Percentiles rank a stretch among this genome's conserved stretches.
These are phyloP conservation scores for Dorcus hopei DNA, from an alignment of 2,888 invertebrate genomes.

Conservation along the genomic window DNA sequence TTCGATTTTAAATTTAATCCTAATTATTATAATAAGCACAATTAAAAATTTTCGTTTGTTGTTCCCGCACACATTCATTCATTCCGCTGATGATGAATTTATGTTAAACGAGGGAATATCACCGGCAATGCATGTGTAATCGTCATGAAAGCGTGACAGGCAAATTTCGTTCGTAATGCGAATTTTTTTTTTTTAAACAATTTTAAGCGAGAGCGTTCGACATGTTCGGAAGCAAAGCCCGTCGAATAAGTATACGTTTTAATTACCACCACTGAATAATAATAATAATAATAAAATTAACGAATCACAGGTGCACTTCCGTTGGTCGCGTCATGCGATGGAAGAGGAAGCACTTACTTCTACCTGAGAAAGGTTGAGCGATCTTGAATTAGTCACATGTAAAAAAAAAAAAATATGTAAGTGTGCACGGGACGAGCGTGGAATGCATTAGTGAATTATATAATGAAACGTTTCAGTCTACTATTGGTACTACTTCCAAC, in stretches of 20 bases:
- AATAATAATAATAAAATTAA: slow-evolving; percentile 35
- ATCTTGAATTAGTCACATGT: neutral
- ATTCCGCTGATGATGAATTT: too few species aligned
- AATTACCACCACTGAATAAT: slow-evolving; percentile 33
- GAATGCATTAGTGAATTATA: too few species aligned
- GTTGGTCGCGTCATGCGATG: slow-evolving; percentile 27
- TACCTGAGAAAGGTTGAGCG: slow-evolving; percentile 3
- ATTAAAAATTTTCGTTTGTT: too few species aligned
- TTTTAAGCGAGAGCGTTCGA: slow-evolving; percentile 21
- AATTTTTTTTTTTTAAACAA: neutral
- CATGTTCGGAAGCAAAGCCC: slow-evolving; percentile 24
- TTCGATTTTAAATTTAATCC: too few species aligned
- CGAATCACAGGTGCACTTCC: slow-evolving; percentile 40
- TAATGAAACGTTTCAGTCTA: too few species aligned
- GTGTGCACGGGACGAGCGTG: too few species aligned
- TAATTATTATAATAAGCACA: too few species aligned
- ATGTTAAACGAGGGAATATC: too few species aligned
- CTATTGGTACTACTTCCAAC: too few species aligned
- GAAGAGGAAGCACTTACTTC: slow-evolving; percentile 5
- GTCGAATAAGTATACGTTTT: slow-evolving; percentile 33
- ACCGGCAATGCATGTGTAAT: neutral
- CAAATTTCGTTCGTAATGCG: neutral
- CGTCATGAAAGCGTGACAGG: neutral
- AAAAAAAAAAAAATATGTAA: neutral
- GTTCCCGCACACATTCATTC: too few species aligned